Evolutionary conservation across 2,113 vertebrate species (phyloP), one percentile per base, ranked within the genome.

Genomic region (Marmota monax): DNA sequence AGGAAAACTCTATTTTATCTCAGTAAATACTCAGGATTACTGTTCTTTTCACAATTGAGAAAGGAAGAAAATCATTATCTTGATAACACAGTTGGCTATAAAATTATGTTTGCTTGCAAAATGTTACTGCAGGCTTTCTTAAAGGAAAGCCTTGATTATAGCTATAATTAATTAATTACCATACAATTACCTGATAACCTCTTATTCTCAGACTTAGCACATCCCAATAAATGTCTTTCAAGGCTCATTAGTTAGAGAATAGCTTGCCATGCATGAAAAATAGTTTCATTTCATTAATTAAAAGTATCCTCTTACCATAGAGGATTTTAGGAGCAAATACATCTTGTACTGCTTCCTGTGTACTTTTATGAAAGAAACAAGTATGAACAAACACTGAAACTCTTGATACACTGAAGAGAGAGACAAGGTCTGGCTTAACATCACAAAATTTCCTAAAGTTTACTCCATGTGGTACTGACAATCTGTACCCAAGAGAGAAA

Each of bases 221-320:
- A 77, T 97, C 91, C 97, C 93, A 97, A 98, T 96, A 95, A 97
- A 97, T 95, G 83, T 96, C 73, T 95, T 94, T 96, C 90, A 97
- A 96, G 84, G 25, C 88, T 95, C 96, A 86, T 97, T 88, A 98
- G 76, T 69, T 95, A 95, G 78, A 95, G 94, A 98, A 98, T 90
- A 83, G 61, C 84, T 96, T 95, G 96, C 97, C 61, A 67, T 92
- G 96, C 95, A 97, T 97, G 83, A 72, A 90, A 98, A 98, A 96
- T 96, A 96, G 94, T 98, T 98, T 97, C 96, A 98, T 98, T 98
- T 90, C 88, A 88, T 87, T 96, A 95, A 95, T 98, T 98, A 45
- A 94, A 97, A 88, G 25, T 45, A 91, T 72, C 78, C 69, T 84
- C 94, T 95, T 77, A 95, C 86, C 78, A 87, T 34, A 58, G 2